phyloP scores from a whole-genome alignment of 2,797 vertebrate genomes.

The Brotula barbata region DNA sequence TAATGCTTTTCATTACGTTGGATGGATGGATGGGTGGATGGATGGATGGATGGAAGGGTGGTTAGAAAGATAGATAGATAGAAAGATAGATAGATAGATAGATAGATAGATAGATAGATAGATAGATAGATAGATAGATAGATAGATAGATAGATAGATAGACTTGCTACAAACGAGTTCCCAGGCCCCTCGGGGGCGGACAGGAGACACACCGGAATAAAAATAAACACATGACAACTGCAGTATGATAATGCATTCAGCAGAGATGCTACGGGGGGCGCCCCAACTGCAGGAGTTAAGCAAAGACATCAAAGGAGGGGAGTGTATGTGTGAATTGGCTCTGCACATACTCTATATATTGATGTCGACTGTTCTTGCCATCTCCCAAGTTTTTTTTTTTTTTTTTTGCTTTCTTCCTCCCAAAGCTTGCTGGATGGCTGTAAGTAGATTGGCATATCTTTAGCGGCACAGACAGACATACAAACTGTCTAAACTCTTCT shows the following conservation, averaged over 20 bases:
- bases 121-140: too few relatives aligned
- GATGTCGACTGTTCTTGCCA: conserved; percentile 39
- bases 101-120: too few relatives aligned
- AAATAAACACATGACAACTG: conserved; percentile 72
- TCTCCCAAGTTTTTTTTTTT: conserved; percentile 24
- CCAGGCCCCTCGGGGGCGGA: conserved; percentile 51
- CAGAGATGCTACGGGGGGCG: conserved; percentile 59
- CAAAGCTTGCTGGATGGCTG: conserved; percentile 41
- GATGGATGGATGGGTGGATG: too few relatives aligned
- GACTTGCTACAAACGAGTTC: conserved; percentile 62
- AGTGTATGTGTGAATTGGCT: conserved; percentile 22
- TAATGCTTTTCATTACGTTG: background rate
- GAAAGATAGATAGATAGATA: too few relatives aligned
- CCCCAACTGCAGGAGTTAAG: conserved; percentile 54
- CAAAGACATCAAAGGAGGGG: conserved; percentile 72
- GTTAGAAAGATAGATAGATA: too few relatives aligned
- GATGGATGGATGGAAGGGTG: too few relatives aligned
- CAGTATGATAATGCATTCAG: conserved; percentile 70
- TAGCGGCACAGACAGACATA: conserved; percentile 53
- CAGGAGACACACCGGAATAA: conserved; percentile 57
- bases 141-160: too few relatives aligned
- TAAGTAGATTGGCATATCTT: conserved; percentile 60
- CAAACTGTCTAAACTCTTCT: conserved; percentile 44
- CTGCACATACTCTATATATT: conserved; percentile 20
- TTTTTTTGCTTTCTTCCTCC: conserved; percentile 40